Conservation (phyloP, 2,113 vertebrate species). For the Brachyistius frenatus region DNA sequence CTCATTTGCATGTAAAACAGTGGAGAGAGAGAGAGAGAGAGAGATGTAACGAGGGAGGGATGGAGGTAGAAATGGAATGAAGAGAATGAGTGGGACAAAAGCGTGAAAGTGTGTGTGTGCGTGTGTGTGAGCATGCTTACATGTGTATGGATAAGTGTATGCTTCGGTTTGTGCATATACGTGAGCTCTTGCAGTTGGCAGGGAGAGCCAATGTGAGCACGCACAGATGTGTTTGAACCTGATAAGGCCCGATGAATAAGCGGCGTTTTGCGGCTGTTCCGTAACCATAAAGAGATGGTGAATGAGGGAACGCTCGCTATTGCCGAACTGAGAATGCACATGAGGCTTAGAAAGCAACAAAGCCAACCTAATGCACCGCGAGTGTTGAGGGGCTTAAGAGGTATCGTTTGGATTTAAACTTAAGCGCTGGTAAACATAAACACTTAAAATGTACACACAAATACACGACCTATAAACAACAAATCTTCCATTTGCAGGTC, state of each 20-base stretch:
- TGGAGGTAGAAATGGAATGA: slow-evolving; percentile 56
- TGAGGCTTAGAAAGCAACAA: slow-evolving; percentile 56
- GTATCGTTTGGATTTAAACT: slow-evolving; percentile 65
- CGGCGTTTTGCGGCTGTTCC: slow-evolving; percentile 61
- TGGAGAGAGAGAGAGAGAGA: slow-evolving; percentile 46
- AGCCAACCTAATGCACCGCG: slow-evolving; percentile 69
- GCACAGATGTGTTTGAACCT: slow-evolving; percentile 81
- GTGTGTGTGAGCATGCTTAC: slow-evolving; percentile 34
- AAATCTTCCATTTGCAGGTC: slow-evolving; percentile 41
- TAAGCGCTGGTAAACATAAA: slow-evolving; percentile 54
- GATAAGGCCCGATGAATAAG: slow-evolving; percentile 83
- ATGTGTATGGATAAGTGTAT: slow-evolving; percentile 41
- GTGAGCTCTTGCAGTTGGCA: slow-evolving; percentile 67
- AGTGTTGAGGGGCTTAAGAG: slow-evolving; percentile 67
- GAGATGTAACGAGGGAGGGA: slow-evolving; percentile 66
- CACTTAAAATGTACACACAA: slow-evolving; percentile 42
- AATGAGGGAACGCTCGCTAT: slow-evolving; percentile 62
- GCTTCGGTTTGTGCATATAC: slow-evolving; percentile 44
- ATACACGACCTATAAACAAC: slow-evolving; percentile 49
- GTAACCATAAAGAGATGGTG: slow-evolving; percentile 68
- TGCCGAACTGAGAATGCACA: slow-evolving; percentile 61
- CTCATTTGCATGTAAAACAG: slow-evolving; percentile 83
- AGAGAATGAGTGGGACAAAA: slow-evolving; percentile 73
- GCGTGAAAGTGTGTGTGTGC: slow-evolving; percentile 15
- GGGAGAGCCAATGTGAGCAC: slow-evolving; percentile 50